Percentiles rank a stretch among this genome's conserved stretches.
phyloP scores from a whole-genome alignment of 2,113 vertebrate species.

The Neopipo cinnamomea region DNA sequence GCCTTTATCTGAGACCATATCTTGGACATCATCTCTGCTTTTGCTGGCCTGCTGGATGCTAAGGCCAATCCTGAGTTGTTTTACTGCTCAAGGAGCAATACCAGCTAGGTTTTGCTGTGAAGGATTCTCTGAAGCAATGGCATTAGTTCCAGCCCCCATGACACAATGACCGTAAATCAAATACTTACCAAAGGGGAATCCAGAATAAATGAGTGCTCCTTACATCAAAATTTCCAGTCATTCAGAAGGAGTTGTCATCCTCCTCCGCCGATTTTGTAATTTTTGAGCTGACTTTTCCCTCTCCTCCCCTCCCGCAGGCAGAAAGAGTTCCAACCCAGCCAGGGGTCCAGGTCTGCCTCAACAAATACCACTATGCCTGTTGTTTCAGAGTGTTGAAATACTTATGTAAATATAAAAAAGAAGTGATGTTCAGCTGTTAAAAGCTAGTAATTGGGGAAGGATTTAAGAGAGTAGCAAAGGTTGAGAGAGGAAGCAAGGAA shows the following conservation, averaged over 20 bases:
- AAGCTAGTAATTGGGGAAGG: neutral
- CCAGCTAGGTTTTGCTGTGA: neutral
- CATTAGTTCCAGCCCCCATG: neutral
- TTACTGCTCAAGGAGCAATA: neutral
- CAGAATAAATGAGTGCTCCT: neutral
- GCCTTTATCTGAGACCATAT: neutral
- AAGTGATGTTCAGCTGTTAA: neutral
- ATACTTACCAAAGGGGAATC: neutral
- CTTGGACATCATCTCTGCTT: neutral
- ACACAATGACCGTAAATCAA: neutral
- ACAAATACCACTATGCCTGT: neutral
- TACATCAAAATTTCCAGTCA: neutral
- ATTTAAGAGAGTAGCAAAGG: neutral
- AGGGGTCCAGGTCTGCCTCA: accelerated
- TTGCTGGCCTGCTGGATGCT: neutral
- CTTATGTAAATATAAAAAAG: neutral
- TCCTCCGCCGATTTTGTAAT: neutral
- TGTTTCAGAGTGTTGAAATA: neutral
- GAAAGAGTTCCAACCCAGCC: neutral
- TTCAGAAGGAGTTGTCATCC: neutral
- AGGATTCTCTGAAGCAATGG: neutral
- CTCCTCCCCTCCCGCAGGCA: neutral
- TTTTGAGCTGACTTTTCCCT: neutral
- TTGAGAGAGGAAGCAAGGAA: neutral
- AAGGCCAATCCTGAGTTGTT: neutral